These are phyloP conservation scores for Bubo blakistoni DNA, from an alignment of 2,113 vertebrate genomes.

Conservation along the genomic window DNA sequence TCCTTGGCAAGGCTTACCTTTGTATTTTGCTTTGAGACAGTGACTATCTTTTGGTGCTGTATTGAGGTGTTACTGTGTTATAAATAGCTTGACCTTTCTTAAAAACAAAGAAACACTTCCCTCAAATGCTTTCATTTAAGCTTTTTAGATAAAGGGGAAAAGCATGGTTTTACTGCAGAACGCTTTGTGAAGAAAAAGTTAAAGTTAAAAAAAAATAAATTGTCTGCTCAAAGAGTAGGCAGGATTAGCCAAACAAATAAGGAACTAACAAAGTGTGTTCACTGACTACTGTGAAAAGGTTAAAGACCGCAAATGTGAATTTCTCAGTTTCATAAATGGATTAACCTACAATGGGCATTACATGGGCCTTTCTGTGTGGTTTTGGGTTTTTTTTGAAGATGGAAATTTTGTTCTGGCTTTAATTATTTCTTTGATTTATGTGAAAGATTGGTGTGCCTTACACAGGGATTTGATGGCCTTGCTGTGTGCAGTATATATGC, in stretches of 20 bases:
- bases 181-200: neutral
- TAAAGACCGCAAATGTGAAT: neutral
- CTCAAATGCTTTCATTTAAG: neutral
- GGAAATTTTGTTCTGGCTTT: neutral
- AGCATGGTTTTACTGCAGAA: neutral
- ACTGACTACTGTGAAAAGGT: neutral
- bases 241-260: neutral
- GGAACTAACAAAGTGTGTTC: neutral
- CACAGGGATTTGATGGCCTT: neutral
- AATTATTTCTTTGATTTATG: neutral
- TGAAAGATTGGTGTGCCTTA: neutral
- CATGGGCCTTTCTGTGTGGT: neutral
- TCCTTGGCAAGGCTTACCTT: neutral
- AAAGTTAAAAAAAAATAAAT: too few species aligned
- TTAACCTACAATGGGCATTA: neutral
- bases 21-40: neutral
- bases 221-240: neutral
- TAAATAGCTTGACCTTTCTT: neutral
- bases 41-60: neutral
- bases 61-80: neutral
- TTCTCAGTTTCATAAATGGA: neutral
- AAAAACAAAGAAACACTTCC: neutral
- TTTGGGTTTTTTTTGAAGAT: neutral
- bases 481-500: neutral
- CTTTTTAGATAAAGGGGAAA: neutral